phyloP scores from a whole-genome alignment of 2,888 invertebrate species.

The Stenoptilia bipunctidactyla region DNA sequence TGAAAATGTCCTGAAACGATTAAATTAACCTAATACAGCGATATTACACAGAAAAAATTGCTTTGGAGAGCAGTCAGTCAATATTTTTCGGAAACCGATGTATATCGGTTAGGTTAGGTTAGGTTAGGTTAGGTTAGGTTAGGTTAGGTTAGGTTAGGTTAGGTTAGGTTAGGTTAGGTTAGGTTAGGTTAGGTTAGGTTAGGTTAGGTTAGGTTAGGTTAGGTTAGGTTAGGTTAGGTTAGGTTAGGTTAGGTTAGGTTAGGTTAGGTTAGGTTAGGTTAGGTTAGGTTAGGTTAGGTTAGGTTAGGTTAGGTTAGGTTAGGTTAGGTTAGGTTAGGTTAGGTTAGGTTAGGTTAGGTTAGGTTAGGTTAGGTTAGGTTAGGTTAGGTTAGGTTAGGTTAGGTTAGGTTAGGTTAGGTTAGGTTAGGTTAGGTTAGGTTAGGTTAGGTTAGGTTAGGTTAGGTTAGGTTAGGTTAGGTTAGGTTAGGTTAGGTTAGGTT shows the following conservation, averaged over 20 bases:
- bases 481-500: conserved; percentile 19
- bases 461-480: conserved; percentile 17
- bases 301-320: conserved; percentile 10
- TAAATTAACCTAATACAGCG: no score
- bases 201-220: conserved; percentile 18
- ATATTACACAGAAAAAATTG: no score
- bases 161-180: conserved; percentile 15
- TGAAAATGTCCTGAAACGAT: no score
- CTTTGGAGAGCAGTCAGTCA: no score
- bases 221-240: conserved; percentile 23
- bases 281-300: conserved; percentile 9
- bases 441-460: conserved; percentile 18
- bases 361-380: conserved; percentile 14
- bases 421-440: conserved; percentile 18
- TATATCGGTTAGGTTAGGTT: conserved; percentile 11
- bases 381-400: conserved; percentile 13
- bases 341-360: conserved; percentile 13
- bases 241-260: conserved; percentile 12
- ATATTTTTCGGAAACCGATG: no score
- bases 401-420: conserved; percentile 15
- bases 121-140: conserved; percentile 14
- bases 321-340: conserved; percentile 13
- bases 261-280: conserved; percentile 9
- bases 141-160: conserved; percentile 14
- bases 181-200: conserved; percentile 16